These are phyloP conservation scores for Epinephelus lanceolatus DNA, from an alignment of 2,113 vertebrate genomes.

Conservation along the genomic window DNA sequence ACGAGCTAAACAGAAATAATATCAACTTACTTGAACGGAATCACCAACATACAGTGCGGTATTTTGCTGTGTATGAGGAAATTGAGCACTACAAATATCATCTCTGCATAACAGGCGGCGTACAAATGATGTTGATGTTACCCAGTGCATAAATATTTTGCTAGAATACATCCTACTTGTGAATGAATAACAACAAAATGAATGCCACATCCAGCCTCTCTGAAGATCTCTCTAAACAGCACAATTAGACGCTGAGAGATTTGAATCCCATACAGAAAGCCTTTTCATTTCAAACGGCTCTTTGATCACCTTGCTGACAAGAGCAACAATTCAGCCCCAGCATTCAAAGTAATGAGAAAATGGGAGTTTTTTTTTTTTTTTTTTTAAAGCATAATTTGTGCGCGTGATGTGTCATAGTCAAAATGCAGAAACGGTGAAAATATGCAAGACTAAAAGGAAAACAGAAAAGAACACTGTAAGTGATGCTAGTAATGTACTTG, in stretches of 20 bases:
- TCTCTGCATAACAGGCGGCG: conserved; percentile 38
- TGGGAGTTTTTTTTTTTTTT: conserved; percentile 9
- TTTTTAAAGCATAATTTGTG: conserved; percentile 32
- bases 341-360: conserved; percentile 57
- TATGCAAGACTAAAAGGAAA: background rate
- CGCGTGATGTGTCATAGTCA: conserved; percentile 10
- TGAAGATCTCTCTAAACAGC: conserved; percentile 37
- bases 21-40: conserved; percentile 26
- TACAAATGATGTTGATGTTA: conserved; percentile 65
- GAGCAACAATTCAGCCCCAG: conserved; percentile 41
- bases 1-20: conserved; percentile 9
- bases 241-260: conserved; percentile 66
- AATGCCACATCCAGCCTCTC: conserved; percentile 45
- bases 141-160: conserved; percentile 64
- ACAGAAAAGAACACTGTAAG: background rate
- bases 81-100: conserved; percentile 55
- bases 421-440: conserved; percentile 4
- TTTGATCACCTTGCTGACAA: conserved; percentile 76
- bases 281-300: conserved; percentile 61
- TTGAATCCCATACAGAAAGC: conserved; percentile 50
- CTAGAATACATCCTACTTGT: conserved; percentile 47
- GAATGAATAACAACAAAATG: conserved; percentile 67
- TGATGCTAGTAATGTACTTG: background rate
- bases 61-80: conserved; percentile 35
- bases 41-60: background rate